Percentiles rank a stretch among this genome's conserved stretches.
These are phyloP conservation scores for Apodemia duryi DNA, from an alignment of 2,888 invertebrate species.

Conservation along the genomic window DNA sequence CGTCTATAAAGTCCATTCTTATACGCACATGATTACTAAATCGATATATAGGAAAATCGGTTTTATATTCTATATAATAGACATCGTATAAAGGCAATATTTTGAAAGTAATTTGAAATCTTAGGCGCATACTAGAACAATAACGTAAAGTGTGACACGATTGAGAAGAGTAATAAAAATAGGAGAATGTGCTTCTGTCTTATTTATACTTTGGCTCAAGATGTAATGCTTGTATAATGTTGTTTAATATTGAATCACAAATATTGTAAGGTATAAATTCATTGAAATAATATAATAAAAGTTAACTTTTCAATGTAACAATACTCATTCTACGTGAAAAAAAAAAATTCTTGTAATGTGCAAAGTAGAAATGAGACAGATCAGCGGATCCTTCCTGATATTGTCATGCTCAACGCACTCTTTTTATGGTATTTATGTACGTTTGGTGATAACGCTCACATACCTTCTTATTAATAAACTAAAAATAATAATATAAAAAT, in stretches of 20 bases:
- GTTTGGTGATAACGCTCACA: neutral
- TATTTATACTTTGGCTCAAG: neutral
- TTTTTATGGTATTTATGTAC: neutral
- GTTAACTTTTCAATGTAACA: too few species aligned
- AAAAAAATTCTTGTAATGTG: too few species aligned
- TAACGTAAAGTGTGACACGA: neutral
- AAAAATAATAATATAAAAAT: neutral
- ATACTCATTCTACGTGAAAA: too few species aligned
- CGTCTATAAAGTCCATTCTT: conserved; percentile 14
- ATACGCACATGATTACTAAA: conserved; percentile 18
- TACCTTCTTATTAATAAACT: neutral
- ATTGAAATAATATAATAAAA: too few species aligned
- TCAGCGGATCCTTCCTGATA: neutral
- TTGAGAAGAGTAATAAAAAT: neutral
- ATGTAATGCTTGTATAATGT: too few species aligned
- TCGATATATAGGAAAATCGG: conserved; percentile 13
- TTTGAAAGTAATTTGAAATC: conserved; percentile 19
- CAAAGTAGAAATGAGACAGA: neutral
- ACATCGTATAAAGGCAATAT: conserved; percentile 5
- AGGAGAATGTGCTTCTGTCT: neutral
- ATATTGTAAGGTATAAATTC: neutral
- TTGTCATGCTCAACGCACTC: neutral
- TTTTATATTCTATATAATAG: conserved; percentile 16
- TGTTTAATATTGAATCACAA: too few species aligned
- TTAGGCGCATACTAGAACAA: conserved; percentile 1